These are phyloP conservation scores for Acromyrmex echinatior DNA, from an alignment of 1,140 invertebrate species.

Conservation along the genomic window DNA sequence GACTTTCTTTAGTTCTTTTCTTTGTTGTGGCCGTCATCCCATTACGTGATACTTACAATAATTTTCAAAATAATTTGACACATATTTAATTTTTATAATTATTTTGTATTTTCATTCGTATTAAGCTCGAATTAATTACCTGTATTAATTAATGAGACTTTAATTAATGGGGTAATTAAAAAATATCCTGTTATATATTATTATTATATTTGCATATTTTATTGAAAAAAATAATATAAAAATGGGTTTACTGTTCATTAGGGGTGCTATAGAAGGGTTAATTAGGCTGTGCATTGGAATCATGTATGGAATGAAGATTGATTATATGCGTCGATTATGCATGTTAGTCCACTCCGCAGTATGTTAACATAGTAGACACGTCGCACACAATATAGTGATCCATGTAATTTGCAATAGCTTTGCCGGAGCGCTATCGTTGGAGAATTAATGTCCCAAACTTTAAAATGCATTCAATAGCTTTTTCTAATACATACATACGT, in stretches of 20 bases:
- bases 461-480: constrained; percentile 11
- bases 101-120: background rate
- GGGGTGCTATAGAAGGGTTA: constrained; percentile 6
- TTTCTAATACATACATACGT: background rate
- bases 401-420: constrained; percentile 44
- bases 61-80: background rate
- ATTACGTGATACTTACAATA: background rate
- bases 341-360: constrained; percentile 33
- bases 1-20: background rate
- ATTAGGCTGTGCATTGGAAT: constrained; percentile 46
- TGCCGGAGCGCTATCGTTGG: background rate
- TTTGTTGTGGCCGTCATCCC: background rate
- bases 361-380: constrained; percentile 47
- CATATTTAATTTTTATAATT: constrained; percentile 12
- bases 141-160: background rate
- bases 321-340: constrained; percentile 50
- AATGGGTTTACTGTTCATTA: constrained; percentile 5
- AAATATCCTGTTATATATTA: background rate
- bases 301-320: constrained; percentile 53
- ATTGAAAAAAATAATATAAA: constrained; percentile 9
- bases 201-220: background rate
- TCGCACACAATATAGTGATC: constrained; percentile 29
- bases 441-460: constrained; percentile 16
- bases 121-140: background rate
- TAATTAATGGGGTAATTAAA: background rate